Percentiles rank a stretch among this genome's conserved stretches.
Evolutionary conservation across 1,140 invertebrate species (phyloP).

Genomic region (Protaetia brevitarsis): DNA sequence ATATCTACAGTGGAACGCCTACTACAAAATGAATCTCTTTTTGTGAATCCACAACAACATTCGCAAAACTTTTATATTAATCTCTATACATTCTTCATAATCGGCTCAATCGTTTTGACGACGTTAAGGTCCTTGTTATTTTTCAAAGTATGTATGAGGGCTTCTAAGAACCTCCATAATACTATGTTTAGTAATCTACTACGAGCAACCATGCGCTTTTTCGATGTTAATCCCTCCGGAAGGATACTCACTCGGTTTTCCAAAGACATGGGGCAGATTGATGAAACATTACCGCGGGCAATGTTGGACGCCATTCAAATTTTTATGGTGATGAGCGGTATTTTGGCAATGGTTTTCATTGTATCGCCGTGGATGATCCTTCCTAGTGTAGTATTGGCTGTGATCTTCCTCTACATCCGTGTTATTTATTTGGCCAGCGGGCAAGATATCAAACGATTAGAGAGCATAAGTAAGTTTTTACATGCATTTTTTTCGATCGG

Average conservation of each 20-base stretch:
- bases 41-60: neutral
- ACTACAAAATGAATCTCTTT: neutral
- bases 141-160: slow-evolving; percentile 77
- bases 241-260: slow-evolving; percentile 73
- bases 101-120: slow-evolving; percentile 51
- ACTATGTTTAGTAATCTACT: slow-evolving; percentile 78
- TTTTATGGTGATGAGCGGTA: slow-evolving; percentile 60
- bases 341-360: slow-evolving; percentile 59
- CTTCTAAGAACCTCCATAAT: slow-evolving; percentile 77
- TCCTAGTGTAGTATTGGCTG: slow-evolving; percentile 63
- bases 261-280: slow-evolving; percentile 77
- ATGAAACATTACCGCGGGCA: slow-evolving; percentile 78
- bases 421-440: slow-evolving; percentile 78
- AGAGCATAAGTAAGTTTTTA: slow-evolving; percentile 67
- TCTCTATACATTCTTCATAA: slow-evolving; percentile 43
- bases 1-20: neutral
- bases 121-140: slow-evolving; percentile 64
- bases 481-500: neutral
- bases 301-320: slow-evolving; percentile 76
- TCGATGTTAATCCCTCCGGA: slow-evolving; percentile 61
- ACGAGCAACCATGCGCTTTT: slow-evolving; percentile 64
- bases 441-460: slow-evolving; percentile 80
- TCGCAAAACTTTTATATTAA: slow-evolving; percentile 35
- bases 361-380: slow-evolving; percentile 72
- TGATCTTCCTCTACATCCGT: slow-evolving; percentile 70